Base-by-base conservation (phyloP, 2,113 vertebrate species). In the Hydrolagus affinis region DNA sequence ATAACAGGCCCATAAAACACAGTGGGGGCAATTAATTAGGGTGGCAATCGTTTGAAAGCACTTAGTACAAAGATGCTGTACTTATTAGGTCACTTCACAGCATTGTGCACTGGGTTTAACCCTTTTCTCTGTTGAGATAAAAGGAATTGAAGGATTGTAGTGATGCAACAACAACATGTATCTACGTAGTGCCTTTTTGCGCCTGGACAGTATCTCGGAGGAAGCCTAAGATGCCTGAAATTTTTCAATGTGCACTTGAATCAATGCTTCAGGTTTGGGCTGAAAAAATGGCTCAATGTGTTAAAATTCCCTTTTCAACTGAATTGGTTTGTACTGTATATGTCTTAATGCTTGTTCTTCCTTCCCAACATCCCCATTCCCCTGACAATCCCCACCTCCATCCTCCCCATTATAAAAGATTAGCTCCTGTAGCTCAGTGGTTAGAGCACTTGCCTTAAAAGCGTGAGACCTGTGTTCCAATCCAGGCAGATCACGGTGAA, bases 91-190 rank as follows among this genome's bases (percentile, higher is more conserved):
- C 75, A 85, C 88, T 88, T 89, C 23, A 85, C 23, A 89, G 87
- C 86, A 89, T 32, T 32, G 8, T 28, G 25, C 25, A 17, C 89
- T 77, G 88, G 86, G 86, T 80, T 88, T 94, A 94, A 91, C 91
- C 87, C 87, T 6, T 90, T 44, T 66, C 87, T 93, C 91, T 93
- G 90, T 92, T 94, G 93, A 94, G 92, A 93, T 88, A 89, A 88
- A n/a, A n/a, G n/a, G n/a, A n/a, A n/a, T n/a, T n/a, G n/a, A n/a
- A 86, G 88, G 88, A 92, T 95, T 95, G 94, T 88, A 86, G 88
- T 10, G 23, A 28, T n/a, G 7, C 44, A 44, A 44, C 44, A 44
- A 44, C 44, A 44, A 44, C 44, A 44, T n/a, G n/a, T n/a, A n/a
- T n/a, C n/a, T n/a, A n/a, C n/a, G n/a, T n/a, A n/a, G n/a, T n/a